phyloP scores from a whole-genome alignment of 1,140 invertebrate species.

The Lordiphosa stackelbergi region DNA sequence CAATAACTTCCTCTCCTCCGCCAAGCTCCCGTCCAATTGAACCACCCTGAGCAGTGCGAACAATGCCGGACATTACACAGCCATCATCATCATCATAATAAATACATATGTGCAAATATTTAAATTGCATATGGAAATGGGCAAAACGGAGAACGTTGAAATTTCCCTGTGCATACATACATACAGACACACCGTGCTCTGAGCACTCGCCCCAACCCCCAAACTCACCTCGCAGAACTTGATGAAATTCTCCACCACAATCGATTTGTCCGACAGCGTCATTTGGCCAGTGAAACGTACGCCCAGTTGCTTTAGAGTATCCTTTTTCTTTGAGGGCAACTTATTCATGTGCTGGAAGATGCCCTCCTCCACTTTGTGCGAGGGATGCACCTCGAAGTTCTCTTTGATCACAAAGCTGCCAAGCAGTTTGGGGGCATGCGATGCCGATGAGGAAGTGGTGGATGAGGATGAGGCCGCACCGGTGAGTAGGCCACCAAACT shows the following conservation, averaged over 20 bases:
- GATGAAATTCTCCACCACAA: conserved; percentile 76
- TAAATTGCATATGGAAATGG: conserved; percentile 47
- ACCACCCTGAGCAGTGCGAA: not conserved
- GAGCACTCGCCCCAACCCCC: conserved; percentile 12
- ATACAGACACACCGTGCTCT: conserved; percentile 5
- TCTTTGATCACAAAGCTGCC: conserved; percentile 73
- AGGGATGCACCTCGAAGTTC: conserved; percentile 75
- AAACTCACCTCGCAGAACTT: conserved; percentile 72
- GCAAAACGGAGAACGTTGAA: conserved; percentile 26
- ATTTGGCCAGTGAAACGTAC: conserved; percentile 76
- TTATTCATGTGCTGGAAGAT: conserved; percentile 77
- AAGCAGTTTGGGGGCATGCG: conserved; percentile 58
- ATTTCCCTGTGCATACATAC: conserved; percentile 5
- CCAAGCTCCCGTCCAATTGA: not conserved
- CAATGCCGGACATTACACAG: conserved; percentile 14
- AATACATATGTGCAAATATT: conserved; percentile 47
- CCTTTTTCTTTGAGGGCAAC: conserved; percentile 73
- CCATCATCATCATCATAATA: conserved; percentile 34
- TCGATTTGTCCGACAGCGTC: conserved; percentile 75
- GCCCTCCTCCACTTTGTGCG: conserved; percentile 75
- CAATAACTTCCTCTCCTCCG: not conserved
- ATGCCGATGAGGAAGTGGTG: conserved; percentile 25
- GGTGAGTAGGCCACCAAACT: conserved; percentile 60
- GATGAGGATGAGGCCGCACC: conserved; percentile 51
- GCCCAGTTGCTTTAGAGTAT: conserved; percentile 71